Evolutionary conservation across 2,113 vertebrate species (phyloP), one percentile per base, ranked within the genome.

Genomic region (Anhinga rufa): DNA sequence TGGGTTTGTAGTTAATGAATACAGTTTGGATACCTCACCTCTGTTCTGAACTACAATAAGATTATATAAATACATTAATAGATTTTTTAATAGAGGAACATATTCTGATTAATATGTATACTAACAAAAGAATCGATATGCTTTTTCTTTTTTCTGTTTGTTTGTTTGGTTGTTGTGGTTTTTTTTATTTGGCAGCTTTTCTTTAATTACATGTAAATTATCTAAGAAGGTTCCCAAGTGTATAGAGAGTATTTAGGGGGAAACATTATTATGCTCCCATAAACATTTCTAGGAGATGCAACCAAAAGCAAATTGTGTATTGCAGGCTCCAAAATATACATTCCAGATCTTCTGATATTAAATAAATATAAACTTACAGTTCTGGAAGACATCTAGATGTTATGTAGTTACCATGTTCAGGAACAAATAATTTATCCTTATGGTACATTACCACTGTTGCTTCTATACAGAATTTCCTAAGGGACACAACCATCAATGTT

Each of bases 151-250:
- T n/a, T n/a, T n/a, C n/a, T n/a, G n/a, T n/a, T n/a, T n/a, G n/a
- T n/a, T n/a, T n/a, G n/a, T n/a, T n/a, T n/a, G n/a, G n/a, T n/a
- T n/a, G n/a, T n/a, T n/a, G n/a, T n/a, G n/a, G n/a, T n/a, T n/a
- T n/a, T n/a, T 26, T 51, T 42, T 85, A 92, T 80, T 66, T 93
- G 71, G 77, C 78, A 95, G 89, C 48, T 96, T 93, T 91, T 95
- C 64, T 85, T 97, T 95, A 94, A 88, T 94, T 97, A 94, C 26
- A 22, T 95, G 76, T 94, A 96, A 97, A 95, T 96, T 96, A 96
- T 96, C 92, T 94, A 83, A 95, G 90, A 81, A 64, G 11, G 79
- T 94, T 95, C 82, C 77, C 89, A 94, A 91, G 95, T 94, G 84
- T 44, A 25, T 36, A 77, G 31, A 36, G 12, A n/a, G 8, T 55